Evolutionary conservation across 2,797 vertebrate genomes (phyloP).

Genomic region (Tangara arthus): DNA sequence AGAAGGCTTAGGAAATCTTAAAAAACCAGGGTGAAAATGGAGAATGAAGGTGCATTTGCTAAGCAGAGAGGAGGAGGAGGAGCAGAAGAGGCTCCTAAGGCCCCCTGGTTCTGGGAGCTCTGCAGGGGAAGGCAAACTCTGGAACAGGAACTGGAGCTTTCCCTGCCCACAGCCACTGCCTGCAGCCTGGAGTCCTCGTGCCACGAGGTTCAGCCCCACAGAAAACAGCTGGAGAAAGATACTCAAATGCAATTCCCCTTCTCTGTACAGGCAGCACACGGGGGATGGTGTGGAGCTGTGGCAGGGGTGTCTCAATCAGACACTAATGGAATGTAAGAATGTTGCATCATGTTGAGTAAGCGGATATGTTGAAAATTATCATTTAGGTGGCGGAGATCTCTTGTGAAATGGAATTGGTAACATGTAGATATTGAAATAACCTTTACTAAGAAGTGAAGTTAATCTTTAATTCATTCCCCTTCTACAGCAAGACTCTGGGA

Average conservation of each 20-base stretch:
- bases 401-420: neutral
- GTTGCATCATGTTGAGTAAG: constrained; percentile 32
- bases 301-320: neutral
- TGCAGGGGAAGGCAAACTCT: neutral
- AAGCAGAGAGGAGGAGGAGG: neutral
- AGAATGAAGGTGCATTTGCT: neutral
- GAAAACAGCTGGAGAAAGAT: neutral
- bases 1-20: too few relatives aligned
- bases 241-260: neutral
- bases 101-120: neutral
- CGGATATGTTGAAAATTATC: constrained; percentile 34
- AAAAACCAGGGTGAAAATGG: too few relatives aligned
- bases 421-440: neutral
- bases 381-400: neutral
- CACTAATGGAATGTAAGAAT: neutral
- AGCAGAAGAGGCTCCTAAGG: neutral
- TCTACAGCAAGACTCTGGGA: neutral
- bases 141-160: neutral
- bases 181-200: neutral
- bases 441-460: neutral
- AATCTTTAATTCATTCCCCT: neutral
- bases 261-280: neutral
- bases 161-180: neutral
- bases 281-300: neutral
- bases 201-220: neutral